Base-by-base conservation (phyloP, 2,113 vertebrate species). In the Stigmatopora argus region DNA sequence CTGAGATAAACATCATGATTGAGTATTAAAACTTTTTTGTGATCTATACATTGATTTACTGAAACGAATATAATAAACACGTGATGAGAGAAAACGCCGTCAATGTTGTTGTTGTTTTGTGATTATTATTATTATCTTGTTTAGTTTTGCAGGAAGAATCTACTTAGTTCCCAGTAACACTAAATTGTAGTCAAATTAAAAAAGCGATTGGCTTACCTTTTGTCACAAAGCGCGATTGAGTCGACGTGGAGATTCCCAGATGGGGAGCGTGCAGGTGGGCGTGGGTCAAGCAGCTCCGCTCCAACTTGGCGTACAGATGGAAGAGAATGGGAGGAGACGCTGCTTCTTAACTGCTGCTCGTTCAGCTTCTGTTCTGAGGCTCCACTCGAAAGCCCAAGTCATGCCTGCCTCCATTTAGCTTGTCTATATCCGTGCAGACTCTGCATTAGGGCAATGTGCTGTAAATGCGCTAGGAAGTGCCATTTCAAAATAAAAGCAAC, bases 261-360 rank as follows among this genome's bases (percentile, higher is more conserved):
- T 45, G 59, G 41, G 34, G 38, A 53, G 10, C 10, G n/a, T 19
- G 8, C 59, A 64, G 62, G 23, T 64, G 18, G 62, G 15, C 31
- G 65, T 58, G 59, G 13, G 56, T 70, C 69, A 77, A 56, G 69
- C 71, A 21, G 81, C 81, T 70, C 65, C 73, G 59, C 68, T 67
- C 56, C 83, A 81, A 82, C 80, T 84, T 83, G 73, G 79, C 72
- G 66, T 56, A 66, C 60, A 74, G 66, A 66, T 63, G 34, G 52
- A n/a, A 44, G 57, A 66, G 19, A 38, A 74, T 64, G 62, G 70
- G 57, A 68, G 17, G 62, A 62, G 12, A 55, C 65, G 55, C 21
- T 48, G 58, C 31, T 21, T 69, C 61, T 61, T n/a, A 44, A 44
- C 19, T 45, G 53, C 7, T 13, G 23, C 10, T 19, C 1, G 19